Evolutionary conservation across 1,140 invertebrate species (phyloP).

Genomic region (Neodiprion virginianus): DNA sequence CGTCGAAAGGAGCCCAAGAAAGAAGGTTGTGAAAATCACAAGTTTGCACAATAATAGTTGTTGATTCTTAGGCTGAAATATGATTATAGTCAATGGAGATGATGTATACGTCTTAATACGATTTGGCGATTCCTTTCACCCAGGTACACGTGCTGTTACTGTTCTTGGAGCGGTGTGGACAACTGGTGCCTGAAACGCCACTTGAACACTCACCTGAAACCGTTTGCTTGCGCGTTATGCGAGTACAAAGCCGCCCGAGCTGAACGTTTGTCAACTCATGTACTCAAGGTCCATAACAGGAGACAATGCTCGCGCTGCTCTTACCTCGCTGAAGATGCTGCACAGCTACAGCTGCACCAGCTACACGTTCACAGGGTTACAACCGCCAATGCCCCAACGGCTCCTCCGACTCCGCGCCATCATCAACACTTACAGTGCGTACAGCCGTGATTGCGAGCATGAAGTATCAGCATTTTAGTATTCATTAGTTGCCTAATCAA

Average conservation of each 20-base stretch:
- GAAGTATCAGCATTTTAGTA: background rate
- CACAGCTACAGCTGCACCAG: slow-evolving; percentile 78
- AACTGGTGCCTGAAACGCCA: slow-evolving; percentile 93
- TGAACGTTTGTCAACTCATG: slow-evolving; percentile 85
- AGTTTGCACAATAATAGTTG: background rate
- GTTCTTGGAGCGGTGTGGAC: slow-evolving; percentile 90
- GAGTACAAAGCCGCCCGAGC: slow-evolving; percentile 90
- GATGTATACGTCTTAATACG: background rate
- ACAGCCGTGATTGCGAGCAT: background rate
- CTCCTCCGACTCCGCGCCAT: slow-evolving; percentile 29
- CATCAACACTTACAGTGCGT: slow-evolving; percentile 52
- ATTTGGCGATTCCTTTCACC: background rate
- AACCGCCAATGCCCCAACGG: slow-evolving; percentile 36
- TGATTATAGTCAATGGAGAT: background rate
- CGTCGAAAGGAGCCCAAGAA: slow-evolving; percentile 54
- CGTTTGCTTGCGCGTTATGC: slow-evolving; percentile 86
- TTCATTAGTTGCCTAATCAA: background rate
- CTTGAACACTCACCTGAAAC: slow-evolving; percentile 90
- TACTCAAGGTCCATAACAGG: slow-evolving; percentile 90
- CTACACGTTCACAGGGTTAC: slow-evolving; percentile 63
- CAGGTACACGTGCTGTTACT: slow-evolving; percentile 84
- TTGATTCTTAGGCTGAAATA: background rate
- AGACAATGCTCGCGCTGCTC: slow-evolving; percentile 86
- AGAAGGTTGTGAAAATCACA: slow-evolving; percentile 51
- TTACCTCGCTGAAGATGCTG: slow-evolving; percentile 82